phyloP scores from a whole-genome alignment of 2,113 vertebrate genomes.

The Sinocyclocheilus anophthalmus region DNA sequence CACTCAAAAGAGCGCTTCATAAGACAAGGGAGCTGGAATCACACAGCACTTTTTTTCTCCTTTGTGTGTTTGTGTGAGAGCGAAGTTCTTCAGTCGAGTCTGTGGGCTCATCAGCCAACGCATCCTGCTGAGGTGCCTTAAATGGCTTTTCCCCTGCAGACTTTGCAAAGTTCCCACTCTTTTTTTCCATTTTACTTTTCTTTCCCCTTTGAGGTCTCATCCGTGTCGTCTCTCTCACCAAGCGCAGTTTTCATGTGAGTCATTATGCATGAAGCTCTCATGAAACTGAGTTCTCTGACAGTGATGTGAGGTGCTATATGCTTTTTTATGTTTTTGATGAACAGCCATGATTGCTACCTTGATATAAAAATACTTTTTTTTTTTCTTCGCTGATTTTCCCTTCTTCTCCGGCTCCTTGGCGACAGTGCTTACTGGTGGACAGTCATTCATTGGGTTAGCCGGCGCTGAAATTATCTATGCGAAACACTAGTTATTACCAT shows the following conservation, averaged over 20 bases:
- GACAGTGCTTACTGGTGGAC: conserved; percentile 19
- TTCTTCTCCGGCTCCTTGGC: not conserved
- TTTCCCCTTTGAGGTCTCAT: conserved; percentile 42
- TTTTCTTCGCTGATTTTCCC: not conserved
- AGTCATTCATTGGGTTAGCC: conserved; percentile 43
- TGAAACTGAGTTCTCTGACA: conserved; percentile 52
- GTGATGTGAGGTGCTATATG: conserved; percentile 35
- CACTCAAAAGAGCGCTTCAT: conserved; percentile 40
- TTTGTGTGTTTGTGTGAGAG: conserved; percentile 29
- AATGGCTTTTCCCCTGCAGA: conserved; percentile 55
- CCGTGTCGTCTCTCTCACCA: conserved; percentile 43
- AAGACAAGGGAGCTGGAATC: conserved; percentile 26
- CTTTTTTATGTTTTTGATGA: conserved; percentile 53
- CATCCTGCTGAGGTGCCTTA: conserved; percentile 46
- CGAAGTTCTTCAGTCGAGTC: conserved; percentile 48
- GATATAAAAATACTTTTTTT: conserved; percentile 45
- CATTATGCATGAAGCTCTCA: conserved; percentile 48
- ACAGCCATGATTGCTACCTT: conserved; percentile 53
- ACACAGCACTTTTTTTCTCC: conserved; percentile 24
- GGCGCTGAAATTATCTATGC: conserved; percentile 42
- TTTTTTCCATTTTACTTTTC: conserved; percentile 37
- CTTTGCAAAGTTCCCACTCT: conserved; percentile 52
- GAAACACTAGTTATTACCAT: conserved; percentile 61
- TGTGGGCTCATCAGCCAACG: conserved; percentile 57
- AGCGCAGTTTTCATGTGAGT: conserved; percentile 40